A percentile compares a stretch with the other conserved stretches of the same genome.
These are phyloP conservation scores for Tretioscincus oriximinensis DNA, from an alignment of 2,113 vertebrate species.

Conservation along the genomic window DNA sequence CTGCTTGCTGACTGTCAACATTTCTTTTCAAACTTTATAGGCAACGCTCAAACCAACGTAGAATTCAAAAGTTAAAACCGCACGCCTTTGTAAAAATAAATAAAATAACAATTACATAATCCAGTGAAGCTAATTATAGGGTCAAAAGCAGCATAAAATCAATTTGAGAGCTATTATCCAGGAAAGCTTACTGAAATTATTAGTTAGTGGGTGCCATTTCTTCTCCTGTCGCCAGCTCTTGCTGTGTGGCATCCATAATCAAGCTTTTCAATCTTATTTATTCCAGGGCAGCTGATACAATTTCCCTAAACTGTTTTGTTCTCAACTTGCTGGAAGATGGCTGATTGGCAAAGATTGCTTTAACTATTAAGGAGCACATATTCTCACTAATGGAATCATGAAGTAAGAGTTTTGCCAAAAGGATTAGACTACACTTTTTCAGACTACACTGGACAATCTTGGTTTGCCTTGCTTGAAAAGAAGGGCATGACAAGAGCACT, in stretches of 20 bases:
- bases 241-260: neutral
- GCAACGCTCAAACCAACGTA: neutral
- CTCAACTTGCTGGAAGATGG: no score
- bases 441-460: no score
- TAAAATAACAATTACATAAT: neutral
- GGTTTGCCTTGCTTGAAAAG: no score
- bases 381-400: no score
- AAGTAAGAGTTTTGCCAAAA: no score
- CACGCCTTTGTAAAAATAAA: neutral
- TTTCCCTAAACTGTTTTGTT: no score
- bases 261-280: neutral
- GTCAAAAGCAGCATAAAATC: neutral
- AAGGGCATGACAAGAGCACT: no score
- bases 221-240: neutral
- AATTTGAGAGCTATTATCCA: neutral
- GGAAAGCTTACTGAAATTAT: neutral
- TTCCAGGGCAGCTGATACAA: no score
- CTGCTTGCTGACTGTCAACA: neutral
- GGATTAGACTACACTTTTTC: no score
- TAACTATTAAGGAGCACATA: no score
- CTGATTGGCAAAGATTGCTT: no score
- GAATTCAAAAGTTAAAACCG: neutral
- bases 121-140: neutral
- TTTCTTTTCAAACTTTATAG: neutral
- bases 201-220: neutral